Conservation (phyloP, 2,113 vertebrate genomes). For the Dendropsophus ebraccatus region DNA sequence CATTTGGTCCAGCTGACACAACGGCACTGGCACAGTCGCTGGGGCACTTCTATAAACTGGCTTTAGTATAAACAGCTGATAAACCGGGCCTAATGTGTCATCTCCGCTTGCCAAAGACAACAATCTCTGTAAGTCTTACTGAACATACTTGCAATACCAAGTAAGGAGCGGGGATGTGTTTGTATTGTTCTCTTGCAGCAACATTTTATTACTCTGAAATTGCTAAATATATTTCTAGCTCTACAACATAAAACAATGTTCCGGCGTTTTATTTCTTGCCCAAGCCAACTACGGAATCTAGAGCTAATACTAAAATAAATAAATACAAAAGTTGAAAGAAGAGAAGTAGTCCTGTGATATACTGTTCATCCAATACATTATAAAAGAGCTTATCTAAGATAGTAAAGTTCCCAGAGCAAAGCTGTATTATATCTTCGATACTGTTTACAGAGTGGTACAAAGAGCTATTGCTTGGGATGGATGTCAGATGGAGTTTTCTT, state of each 20-base stretch:
- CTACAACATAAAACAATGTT: not conserved
- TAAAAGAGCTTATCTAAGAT: not conserved
- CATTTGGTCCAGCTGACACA: slow-evolving; percentile 27
- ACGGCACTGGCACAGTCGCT: slow-evolving; percentile 20
- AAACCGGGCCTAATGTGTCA: slow-evolving; percentile 37
- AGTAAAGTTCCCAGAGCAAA: not conserved
- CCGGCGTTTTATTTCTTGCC: too few species aligned
- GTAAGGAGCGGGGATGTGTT: not conserved
- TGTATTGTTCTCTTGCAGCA: not conserved
- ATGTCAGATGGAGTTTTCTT: not conserved
- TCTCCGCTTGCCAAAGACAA: slow-evolving; percentile 37
- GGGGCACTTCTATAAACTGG: slow-evolving; percentile 34
- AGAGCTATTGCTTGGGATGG: not conserved
- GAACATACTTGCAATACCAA: slow-evolving; percentile 34
- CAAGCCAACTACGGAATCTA: not conserved
- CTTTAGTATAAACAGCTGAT: slow-evolving; percentile 56
- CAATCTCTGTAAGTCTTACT: slow-evolving; percentile 7
- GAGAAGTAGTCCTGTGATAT: not conserved
- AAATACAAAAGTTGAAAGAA: not conserved
- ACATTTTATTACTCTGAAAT: slow-evolving; percentile 1
- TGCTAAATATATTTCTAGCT: not conserved
- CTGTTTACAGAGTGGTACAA: not conserved
- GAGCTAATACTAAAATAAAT: not conserved
- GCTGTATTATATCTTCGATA: not conserved
- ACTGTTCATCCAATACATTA: not conserved